These are phyloP conservation scores for Scyliorhinus canicula DNA, from an alignment of 2,797 vertebrate species.

Conservation along the genomic window DNA sequence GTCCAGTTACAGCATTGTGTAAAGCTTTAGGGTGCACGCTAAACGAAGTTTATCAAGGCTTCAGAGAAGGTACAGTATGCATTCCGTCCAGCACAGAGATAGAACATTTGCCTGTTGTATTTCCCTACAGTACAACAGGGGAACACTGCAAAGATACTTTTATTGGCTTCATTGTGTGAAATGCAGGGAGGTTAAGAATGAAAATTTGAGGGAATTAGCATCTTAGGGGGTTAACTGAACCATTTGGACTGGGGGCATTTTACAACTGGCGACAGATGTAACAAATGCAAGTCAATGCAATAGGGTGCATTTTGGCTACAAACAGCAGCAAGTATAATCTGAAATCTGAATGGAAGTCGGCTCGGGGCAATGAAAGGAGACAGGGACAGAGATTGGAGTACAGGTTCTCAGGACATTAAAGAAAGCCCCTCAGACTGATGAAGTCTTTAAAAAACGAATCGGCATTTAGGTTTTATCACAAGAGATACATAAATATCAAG, in stretches of 20 bases:
- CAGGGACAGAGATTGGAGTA: too few relatives aligned
- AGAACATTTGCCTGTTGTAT: neutral
- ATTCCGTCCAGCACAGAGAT: too few relatives aligned
- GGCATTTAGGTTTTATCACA: neutral
- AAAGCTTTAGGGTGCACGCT: too few relatives aligned
- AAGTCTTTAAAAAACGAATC: neutral
- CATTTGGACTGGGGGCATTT: neutral
- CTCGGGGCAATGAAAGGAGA: neutral
- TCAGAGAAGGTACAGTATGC: too few relatives aligned
- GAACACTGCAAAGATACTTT: neutral
- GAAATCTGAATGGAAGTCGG: neutral
- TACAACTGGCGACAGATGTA: neutral
- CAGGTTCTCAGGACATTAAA: neutral
- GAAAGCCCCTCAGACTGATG: neutral
- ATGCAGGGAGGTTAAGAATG: neutral
- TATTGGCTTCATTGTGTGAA: neutral
- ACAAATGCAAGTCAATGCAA: neutral
- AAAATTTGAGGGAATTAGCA: neutral
- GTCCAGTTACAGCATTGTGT: too few relatives aligned
- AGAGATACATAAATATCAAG: neutral
- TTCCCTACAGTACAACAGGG: neutral
- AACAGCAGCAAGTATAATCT: neutral
- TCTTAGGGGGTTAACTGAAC: neutral
- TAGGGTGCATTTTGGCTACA: neutral
- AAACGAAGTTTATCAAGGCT: too few relatives aligned